Percentiles rank a stretch among this genome's conserved stretches.
Conservation (phyloP, 1,140 invertebrate species). For the Drepana arcuata region DNA sequence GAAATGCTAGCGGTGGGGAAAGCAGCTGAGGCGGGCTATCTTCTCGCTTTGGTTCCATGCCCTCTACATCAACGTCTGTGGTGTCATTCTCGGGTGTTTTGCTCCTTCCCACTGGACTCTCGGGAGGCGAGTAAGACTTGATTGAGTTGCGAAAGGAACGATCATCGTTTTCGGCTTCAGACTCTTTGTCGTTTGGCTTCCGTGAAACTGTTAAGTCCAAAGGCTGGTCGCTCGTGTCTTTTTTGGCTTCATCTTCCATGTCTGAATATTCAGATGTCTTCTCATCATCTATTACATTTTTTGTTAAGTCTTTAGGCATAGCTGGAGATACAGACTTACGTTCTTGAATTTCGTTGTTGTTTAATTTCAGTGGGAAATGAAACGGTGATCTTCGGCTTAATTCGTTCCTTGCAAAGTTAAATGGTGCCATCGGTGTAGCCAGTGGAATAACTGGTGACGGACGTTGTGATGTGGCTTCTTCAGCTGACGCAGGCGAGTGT, state of each 20-base stretch:
- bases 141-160: constrained; percentile 53
- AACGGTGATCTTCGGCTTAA: constrained; percentile 46
- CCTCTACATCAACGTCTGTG: constrained; percentile 65
- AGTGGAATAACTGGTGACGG: constrained; percentile 76
- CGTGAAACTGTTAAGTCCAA: constrained; percentile 80
- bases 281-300: constrained; percentile 32
- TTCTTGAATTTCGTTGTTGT: constrained; percentile 37
- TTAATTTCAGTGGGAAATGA: constrained; percentile 45
- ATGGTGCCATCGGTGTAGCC: constrained; percentile 49
- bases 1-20: constrained; percentile 80
- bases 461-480: constrained; percentile 76
- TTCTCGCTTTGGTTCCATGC: constrained; percentile 73
- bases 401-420: constrained; percentile 53
- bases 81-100: constrained; percentile 71
- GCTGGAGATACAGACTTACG: constrained; percentile 37
- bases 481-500: constrained; percentile 76
- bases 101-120: constrained; percentile 47
- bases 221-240: constrained; percentile 75
- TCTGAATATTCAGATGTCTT: constrained; percentile 44
- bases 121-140: constrained; percentile 62
- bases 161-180: constrained; percentile 53
- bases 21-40: constrained; percentile 74
- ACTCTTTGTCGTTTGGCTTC: constrained; percentile 63
- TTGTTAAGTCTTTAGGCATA: constrained; percentile 60
- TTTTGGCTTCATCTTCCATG: constrained; percentile 42